Conservation (phyloP, 1,140 invertebrate species). For the Zaprionus taronus region DNA sequence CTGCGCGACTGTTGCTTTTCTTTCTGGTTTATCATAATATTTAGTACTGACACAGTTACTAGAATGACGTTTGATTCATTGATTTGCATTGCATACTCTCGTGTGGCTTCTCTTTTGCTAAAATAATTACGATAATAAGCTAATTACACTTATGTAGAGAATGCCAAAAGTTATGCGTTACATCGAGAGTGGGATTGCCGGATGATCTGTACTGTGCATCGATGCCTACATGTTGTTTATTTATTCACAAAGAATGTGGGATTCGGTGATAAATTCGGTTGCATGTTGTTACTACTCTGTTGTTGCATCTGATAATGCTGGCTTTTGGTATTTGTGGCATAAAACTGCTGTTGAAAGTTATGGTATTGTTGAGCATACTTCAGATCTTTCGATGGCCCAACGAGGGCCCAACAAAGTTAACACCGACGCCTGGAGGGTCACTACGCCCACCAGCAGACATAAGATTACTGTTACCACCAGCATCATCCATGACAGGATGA, state of each 20-base stretch:
- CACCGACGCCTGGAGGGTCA: conserved; percentile 51
- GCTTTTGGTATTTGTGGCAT: conserved; percentile 93
- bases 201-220: background rate
- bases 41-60: background rate
- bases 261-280: conserved; percentile 68
- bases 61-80: too few species aligned
- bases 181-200: background rate
- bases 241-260: conserved; percentile 76
- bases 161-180: background rate
- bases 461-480: conserved; percentile 84
- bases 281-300: conserved; percentile 57
- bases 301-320: conserved; percentile 80
- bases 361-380: conserved; percentile 97
- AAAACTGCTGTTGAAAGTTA: conserved; percentile 97
- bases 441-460: conserved; percentile 81
- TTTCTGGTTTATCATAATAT: too few species aligned
- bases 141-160: background rate
- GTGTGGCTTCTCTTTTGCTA: background rate
- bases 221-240: conserved; percentile 31
- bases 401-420: conserved; percentile 90
- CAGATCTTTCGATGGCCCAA: conserved; percentile 94
- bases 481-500: conserved; percentile 46
- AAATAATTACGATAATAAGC: conserved; percentile 9
- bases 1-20: too few species aligned
- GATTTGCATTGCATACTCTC: background rate